Evolutionary conservation across 2,113 vertebrate species (phyloP).

Genomic region (Terrapene triunguis): DNA sequence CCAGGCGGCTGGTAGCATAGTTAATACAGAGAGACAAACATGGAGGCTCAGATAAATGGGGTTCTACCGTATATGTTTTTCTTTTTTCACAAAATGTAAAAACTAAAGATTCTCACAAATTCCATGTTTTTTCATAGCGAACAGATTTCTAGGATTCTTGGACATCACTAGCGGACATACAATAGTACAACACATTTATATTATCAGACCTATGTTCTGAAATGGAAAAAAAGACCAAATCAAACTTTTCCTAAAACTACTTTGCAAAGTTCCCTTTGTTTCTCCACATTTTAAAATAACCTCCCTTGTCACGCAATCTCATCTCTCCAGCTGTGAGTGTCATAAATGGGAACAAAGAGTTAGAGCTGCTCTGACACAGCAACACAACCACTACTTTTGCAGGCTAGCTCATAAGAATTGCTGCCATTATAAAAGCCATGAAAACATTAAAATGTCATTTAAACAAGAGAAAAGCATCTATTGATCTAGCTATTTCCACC

Average conservation of each 20-base stretch:
- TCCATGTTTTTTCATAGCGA: too few species aligned
- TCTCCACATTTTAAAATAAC: not conserved
- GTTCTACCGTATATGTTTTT: too few species aligned
- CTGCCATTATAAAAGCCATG: not conserved
- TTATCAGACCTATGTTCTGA: not conserved
- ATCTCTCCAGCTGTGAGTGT: too few species aligned
- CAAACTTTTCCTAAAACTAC: not conserved
- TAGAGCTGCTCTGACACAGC: not conserved
- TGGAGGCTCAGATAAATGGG: too few species aligned
- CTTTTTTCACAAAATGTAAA: too few species aligned
- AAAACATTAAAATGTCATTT: not conserved
- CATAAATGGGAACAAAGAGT: too few species aligned
- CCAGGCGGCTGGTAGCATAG: too few species aligned
- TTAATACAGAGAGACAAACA: too few species aligned
- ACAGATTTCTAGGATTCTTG: too few species aligned
- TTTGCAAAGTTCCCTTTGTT: not conserved
- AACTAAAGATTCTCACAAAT: too few species aligned
- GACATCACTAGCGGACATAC: not conserved
- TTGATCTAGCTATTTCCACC: not conserved
- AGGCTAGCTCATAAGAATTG: not conserved
- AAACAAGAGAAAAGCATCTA: not conserved
- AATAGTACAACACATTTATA: not conserved
- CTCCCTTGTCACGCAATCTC: not conserved
- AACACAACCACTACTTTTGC: not conserved
- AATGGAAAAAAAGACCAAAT: not conserved